phyloP scores from a whole-genome alignment of 2,797 vertebrate species.

The Pipistrellus kuhlii region DNA sequence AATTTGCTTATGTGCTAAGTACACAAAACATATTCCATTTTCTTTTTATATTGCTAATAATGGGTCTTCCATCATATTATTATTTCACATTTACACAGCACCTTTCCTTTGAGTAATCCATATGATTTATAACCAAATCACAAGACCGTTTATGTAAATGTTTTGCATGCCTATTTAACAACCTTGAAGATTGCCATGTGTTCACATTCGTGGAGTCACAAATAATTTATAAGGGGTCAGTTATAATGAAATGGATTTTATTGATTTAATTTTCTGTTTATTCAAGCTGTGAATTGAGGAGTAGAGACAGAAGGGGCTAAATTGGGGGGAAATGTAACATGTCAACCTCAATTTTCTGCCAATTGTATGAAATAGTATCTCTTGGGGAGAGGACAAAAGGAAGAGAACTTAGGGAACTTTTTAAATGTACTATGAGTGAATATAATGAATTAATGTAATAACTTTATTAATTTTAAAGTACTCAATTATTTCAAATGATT shows the following conservation, averaged over 20 bases:
- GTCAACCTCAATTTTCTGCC: slow-evolving; percentile 23
- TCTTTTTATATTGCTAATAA: slow-evolving; percentile 72
- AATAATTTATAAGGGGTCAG: slow-evolving; percentile 72
- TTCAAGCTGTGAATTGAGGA: slow-evolving; percentile 38
- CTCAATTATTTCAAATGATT: slow-evolving; percentile 1
- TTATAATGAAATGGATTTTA: slow-evolving; percentile 69
- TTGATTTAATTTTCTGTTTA: slow-evolving; percentile 75
- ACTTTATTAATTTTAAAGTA: slow-evolving; percentile 19
- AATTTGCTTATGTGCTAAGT: slow-evolving; percentile 82
- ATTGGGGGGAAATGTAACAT: background rate
- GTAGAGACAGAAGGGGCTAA: background rate
- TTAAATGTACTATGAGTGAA: slow-evolving; percentile 8
- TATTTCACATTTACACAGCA: slow-evolving; percentile 70
- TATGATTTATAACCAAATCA: slow-evolving; percentile 74
- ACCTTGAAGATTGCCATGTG: slow-evolving; percentile 72
- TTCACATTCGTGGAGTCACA: slow-evolving; percentile 65
- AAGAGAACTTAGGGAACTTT: background rate
- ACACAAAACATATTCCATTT: slow-evolving; percentile 78
- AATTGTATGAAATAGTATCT: background rate
- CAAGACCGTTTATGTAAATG: slow-evolving; percentile 75
- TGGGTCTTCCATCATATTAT: slow-evolving; percentile 66
- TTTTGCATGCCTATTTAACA: slow-evolving; percentile 72
- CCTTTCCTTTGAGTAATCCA: slow-evolving; percentile 71
- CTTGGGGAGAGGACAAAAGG: background rate
- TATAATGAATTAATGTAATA: slow-evolving; percentile 3